Evolutionary conservation across 2,888 invertebrate genomes (phyloP).

Genomic region (Odontocolon sp.): DNA sequence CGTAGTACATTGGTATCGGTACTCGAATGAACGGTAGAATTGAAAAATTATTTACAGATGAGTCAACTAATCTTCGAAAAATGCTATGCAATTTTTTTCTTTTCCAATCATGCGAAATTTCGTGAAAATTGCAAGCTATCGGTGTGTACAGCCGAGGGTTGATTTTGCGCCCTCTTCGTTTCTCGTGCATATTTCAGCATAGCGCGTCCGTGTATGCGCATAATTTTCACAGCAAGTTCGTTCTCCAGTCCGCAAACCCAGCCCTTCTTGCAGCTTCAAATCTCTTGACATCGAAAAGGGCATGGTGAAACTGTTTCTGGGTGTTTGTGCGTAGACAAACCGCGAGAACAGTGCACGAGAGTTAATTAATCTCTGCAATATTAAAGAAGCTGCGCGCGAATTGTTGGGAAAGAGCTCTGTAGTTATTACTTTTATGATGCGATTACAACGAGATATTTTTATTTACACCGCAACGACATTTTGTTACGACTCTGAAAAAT

Average conservation of each 20-base stretch:
- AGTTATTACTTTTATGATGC: constrained; percentile 26
- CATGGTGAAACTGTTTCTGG: constrained; percentile 10
- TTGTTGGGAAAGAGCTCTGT: constrained; percentile 24
- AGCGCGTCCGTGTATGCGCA: constrained; percentile 63
- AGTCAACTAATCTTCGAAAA: too few species aligned
- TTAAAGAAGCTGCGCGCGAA: constrained; percentile 69
- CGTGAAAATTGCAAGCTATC: constrained; percentile 26
- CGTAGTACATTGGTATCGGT: too few species aligned
- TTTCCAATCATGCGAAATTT: too few species aligned
- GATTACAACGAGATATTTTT: constrained; percentile 20
- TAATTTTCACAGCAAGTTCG: constrained; percentile 59
- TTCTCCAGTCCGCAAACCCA: constrained; percentile 3
- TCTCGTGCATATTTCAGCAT: constrained; percentile 64
- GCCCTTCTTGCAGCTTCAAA: background rate
- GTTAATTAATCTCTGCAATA: constrained; percentile 78
- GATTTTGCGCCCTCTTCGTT: constrained; percentile 45
- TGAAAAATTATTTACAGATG: too few species aligned
- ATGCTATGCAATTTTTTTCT: too few species aligned
- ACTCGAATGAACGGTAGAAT: too few species aligned
- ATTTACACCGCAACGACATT: constrained; percentile 7
- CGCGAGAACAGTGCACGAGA: constrained; percentile 60
- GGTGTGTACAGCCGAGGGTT: constrained; percentile 32
- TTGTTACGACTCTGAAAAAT: constrained; percentile 13
- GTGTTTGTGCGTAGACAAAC: constrained; percentile 45
- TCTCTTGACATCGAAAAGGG: constrained; percentile 32